Conservation (phyloP, 2,113 vertebrate genomes). For the Centropristis striata region DNA sequence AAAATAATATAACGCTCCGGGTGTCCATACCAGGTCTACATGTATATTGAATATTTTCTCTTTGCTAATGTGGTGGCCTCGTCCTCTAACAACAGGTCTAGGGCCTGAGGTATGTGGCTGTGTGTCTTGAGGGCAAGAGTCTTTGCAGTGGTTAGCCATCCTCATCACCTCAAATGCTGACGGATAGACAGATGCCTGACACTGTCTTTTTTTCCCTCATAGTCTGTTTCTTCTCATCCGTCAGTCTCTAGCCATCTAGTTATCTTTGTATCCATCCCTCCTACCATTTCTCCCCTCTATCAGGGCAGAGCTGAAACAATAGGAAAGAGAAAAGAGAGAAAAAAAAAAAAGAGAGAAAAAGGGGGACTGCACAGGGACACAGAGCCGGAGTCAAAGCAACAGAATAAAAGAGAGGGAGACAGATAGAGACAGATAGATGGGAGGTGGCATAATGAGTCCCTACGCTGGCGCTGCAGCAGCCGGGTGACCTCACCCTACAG, state of each 20-base stretch:
- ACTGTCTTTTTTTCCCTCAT: neutral
- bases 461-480: constrained; percentile 70
- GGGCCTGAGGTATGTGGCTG: constrained; percentile 8
- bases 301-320: constrained; percentile 22
- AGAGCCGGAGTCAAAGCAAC: constrained; percentile 32
- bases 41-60: neutral
- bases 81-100: too few species aligned
- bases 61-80: neutral
- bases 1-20: neutral
- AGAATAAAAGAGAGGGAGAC: constrained; percentile 36
- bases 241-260: constrained; percentile 7
- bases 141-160: neutral
- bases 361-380: neutral
- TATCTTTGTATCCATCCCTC: constrained; percentile 9
- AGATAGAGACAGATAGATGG: constrained; percentile 72
- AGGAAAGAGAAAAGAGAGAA: constrained; percentile 4
- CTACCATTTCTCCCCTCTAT: neutral
- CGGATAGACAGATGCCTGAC: constrained; percentile 18
- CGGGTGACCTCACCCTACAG: constrained; percentile 80
- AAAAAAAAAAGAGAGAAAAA: constrained; percentile 7
- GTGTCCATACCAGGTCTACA: neutral
- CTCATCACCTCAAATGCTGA: neutral
- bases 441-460: constrained; percentile 79
- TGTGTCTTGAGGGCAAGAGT: constrained; percentile 11
- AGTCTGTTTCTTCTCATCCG: constrained; percentile 25